A percentile compares a stretch with the other conserved stretches of the same genome.
Conservation (phyloP, 2,888 invertebrate genomes). For the Neoscelio sp. region DNA sequence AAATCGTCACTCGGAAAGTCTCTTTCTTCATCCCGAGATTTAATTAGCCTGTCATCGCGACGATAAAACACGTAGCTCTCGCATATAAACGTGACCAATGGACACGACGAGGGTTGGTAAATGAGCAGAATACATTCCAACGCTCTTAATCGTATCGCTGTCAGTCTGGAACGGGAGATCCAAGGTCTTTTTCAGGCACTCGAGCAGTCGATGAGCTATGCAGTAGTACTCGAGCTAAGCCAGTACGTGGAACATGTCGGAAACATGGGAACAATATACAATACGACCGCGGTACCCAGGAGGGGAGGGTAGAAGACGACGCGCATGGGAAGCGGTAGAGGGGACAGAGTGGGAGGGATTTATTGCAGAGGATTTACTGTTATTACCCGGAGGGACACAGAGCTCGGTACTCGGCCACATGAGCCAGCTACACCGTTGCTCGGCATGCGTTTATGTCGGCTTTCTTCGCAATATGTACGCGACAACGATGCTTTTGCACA, state of each 20-base stretch:
- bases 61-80: slow-evolving; percentile 36
- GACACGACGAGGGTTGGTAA: slow-evolving; percentile 41
- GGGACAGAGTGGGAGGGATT: slow-evolving; percentile 75
- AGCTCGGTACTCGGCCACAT: slow-evolving; percentile 68
- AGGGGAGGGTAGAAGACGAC: slow-evolving; percentile 56
- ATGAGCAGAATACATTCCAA: slow-evolving; percentile 44
- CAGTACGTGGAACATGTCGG: slow-evolving; percentile 67
- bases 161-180: slow-evolving; percentile 45
- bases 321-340: slow-evolving; percentile 39
- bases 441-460: slow-evolving; percentile 59
- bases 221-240: slow-evolving; percentile 59
- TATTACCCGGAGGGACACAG: slow-evolving; percentile 79
- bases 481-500: neutral
- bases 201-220: slow-evolving; percentile 55
- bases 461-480: slow-evolving; percentile 13
- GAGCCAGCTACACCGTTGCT: slow-evolving; percentile 65
- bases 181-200: slow-evolving; percentile 60
- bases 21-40: slow-evolving; percentile 32
- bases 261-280: slow-evolving; percentile 76
- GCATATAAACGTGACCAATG: slow-evolving; percentile 32
- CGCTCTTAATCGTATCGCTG: slow-evolving; percentile 55
- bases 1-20: neutral
- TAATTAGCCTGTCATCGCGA: slow-evolving; percentile 42
- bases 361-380: slow-evolving; percentile 82
- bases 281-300: slow-evolving; percentile 60